Evolutionary conservation across 2,888 invertebrate species (phyloP), one percentile per base, ranked within the genome.

Genomic region (Graphium colonna): DNA sequence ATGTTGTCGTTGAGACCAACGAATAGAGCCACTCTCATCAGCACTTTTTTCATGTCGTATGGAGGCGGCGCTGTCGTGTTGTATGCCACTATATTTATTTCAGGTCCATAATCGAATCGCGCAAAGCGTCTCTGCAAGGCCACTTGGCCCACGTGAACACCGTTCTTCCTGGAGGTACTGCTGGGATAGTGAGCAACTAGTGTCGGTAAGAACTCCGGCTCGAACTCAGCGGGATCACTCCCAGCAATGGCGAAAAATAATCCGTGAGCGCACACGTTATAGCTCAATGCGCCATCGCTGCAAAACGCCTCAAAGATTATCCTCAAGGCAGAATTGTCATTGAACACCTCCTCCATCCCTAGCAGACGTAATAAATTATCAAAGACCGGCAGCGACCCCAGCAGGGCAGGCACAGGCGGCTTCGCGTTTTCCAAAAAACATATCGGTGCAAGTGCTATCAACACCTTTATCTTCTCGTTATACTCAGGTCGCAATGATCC

Each of bases 401-500:
- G 76, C 78, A 51, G 77, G 28, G 13, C 56, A 57, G 46, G 48
- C 8, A 64, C 8, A 1, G 73, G 60, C 1, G 75, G 72, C 51
- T 68, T 67, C 52, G 84, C 66, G 48, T 87, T 65, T 3, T 72
- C 71, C 57, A 90, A 69, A 60, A 77, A 91, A 10, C 89, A 89
- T 0, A 92, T 81, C 0, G 93, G 93, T 1, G 91, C 92, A 33
- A 92, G 67, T 12, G 89, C 86, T 41, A 90, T 79, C 60, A 88
- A 76, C 0, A 88, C 73, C 15, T 75, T 76, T 7, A 93, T 77
- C 69, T 92, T 92, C 0, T 77, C 64, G 63, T 92, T 92, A 64
- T 92, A 92, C 47, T 90, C 89, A 0, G 92, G 91, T 40, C 71
- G 69, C 38, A 73, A 73, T 0, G 91, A 80, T 0, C 83, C 77